phyloP scores from a whole-genome alignment of 2,888 invertebrate genomes.

The Drosophila koepferae region DNA sequence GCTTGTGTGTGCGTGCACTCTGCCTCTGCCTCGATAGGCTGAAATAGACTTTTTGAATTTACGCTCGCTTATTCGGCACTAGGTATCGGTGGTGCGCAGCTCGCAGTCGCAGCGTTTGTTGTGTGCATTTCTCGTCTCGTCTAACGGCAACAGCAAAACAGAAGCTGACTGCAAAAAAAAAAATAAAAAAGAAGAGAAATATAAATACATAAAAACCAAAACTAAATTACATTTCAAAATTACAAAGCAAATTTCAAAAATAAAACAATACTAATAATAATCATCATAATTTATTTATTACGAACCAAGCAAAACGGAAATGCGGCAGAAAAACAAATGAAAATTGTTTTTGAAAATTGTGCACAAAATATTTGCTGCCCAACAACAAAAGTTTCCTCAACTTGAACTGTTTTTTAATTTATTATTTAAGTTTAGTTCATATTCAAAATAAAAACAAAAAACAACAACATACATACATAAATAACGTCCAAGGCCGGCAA shows the following conservation, averaged over 20 bases:
- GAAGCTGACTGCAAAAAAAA: slow-evolving; percentile 33
- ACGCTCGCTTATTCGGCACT: slow-evolving; percentile 86
- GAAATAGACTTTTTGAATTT: slow-evolving; percentile 85
- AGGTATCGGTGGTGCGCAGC: slow-evolving; percentile 86
- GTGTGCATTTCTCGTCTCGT: slow-evolving; percentile 84
- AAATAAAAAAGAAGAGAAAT: slow-evolving; percentile 1
- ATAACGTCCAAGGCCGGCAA: slow-evolving; percentile 58
- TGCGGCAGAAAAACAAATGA: slow-evolving; percentile 49
- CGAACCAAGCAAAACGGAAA: slow-evolving; percentile 34
- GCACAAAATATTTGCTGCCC: slow-evolving; percentile 33
- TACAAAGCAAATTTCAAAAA: slow-evolving; percentile 22
- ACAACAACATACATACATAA: too few relatives aligned
- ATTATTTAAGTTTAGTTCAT: slow-evolving; percentile 70
- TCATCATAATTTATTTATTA: slow-evolving; percentile 4
- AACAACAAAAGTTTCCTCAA: slow-evolving; percentile 41
- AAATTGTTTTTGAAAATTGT: slow-evolving; percentile 36
- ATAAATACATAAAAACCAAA: slow-evolving; percentile 23
- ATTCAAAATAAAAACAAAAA: slow-evolving; percentile 28
- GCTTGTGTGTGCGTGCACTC: slow-evolving; percentile 50
- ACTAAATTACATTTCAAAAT: slow-evolving; percentile 32
- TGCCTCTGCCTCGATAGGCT: slow-evolving; percentile 57
- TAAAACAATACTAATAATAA: slow-evolving; percentile 8
- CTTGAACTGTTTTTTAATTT: slow-evolving; percentile 60
- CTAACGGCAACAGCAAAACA: slow-evolving; percentile 62
- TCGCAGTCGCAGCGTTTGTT: slow-evolving; percentile 81